Conservation (phyloP, 2,888 invertebrate species). For the Heliconius hortense region DNA sequence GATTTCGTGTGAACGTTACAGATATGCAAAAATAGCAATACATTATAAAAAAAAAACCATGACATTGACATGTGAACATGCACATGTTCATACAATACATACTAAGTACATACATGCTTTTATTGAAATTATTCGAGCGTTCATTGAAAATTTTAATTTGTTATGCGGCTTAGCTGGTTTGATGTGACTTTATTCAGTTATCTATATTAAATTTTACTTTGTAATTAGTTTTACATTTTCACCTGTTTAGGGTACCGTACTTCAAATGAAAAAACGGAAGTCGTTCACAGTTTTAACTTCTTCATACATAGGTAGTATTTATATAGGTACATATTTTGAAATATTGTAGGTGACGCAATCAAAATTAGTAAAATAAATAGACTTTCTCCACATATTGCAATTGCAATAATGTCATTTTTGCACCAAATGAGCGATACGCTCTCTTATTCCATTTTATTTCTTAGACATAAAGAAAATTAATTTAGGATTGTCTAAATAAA, state of each 20-base stretch:
- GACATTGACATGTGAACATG: constrained; percentile 29
- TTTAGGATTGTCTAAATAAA: too few species aligned
- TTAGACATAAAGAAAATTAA: too few species aligned
- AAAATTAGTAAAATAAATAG: too few species aligned
- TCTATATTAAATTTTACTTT: not conserved
- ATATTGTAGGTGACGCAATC: too few species aligned
- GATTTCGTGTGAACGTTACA: constrained; percentile 24
- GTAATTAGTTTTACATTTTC: not conserved
- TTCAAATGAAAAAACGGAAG: too few species aligned
- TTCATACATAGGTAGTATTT: too few species aligned
- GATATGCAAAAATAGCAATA: constrained; percentile 25
- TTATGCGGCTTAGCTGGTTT: constrained; percentile 5
- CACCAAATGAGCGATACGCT: too few species aligned
- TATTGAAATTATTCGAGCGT: constrained; percentile 21
- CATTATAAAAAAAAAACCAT: constrained; percentile 14
- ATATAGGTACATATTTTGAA: too few species aligned
- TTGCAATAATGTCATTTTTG: too few species aligned
- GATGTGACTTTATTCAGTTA: not conserved
- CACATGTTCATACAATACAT: not conserved
- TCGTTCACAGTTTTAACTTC: too few species aligned
- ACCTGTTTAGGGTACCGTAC: not conserved
- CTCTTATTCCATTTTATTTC: too few species aligned
- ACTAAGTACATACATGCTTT: not conserved
- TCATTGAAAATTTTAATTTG: not conserved
- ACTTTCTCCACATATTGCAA: too few species aligned